A percentile compares a stretch with the other conserved stretches of the same genome.
phyloP scores from a whole-genome alignment of 2,113 vertebrate genomes.

The Ciconia stormi region DNA sequence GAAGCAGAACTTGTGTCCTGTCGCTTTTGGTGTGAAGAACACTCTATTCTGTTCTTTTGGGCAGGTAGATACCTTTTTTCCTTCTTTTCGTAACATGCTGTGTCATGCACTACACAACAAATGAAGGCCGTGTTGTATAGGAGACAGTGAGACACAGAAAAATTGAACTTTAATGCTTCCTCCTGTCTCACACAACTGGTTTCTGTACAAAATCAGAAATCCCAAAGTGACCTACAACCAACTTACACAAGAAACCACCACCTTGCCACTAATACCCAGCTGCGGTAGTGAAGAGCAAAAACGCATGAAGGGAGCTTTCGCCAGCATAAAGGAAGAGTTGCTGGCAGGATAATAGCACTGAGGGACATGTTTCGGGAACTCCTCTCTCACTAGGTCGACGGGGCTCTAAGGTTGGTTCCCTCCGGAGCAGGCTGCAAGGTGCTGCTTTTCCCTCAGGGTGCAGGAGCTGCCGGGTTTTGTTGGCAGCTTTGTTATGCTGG shows the following conservation, averaged over 20 bases:
- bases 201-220: neutral
- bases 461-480: neutral
- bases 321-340: neutral
- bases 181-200: neutral
- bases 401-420: neutral
- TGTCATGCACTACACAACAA: neutral
- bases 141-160: neutral
- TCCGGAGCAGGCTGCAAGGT: neutral
- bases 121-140: neutral
- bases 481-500: fast-evolving
- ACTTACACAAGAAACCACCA: neutral
- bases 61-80: neutral
- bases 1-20: neutral
- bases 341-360: neutral
- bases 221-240: neutral
- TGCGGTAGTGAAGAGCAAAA: neutral
- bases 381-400: neutral
- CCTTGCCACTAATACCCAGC: neutral
- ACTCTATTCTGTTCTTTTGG: neutral
- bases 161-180: neutral
- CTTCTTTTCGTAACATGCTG: neutral
- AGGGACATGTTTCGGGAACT: neutral
- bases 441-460: neutral
- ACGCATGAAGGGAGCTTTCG: neutral
- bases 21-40: neutral